Evolutionary conservation across 2,888 invertebrate genomes (phyloP).

Genomic region (Bombyx huttoni): DNA sequence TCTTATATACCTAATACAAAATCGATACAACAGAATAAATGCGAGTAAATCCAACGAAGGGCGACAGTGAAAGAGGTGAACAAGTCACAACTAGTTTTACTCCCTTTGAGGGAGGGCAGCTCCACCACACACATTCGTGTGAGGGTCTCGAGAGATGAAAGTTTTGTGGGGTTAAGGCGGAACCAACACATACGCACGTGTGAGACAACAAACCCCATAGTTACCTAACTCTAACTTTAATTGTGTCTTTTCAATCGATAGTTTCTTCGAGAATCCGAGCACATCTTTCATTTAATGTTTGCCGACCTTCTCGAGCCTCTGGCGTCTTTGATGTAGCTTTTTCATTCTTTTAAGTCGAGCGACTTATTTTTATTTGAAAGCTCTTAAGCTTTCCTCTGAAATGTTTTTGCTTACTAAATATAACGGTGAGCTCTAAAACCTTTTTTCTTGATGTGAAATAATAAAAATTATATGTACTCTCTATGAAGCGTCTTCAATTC

Average conservation of each 20-base stretch:
- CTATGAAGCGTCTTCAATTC: background rate
- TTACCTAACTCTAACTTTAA: constrained; percentile 71
- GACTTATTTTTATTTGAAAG: constrained; percentile 4
- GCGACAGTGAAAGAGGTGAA: constrained; percentile 72
- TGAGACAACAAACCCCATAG: constrained; percentile 63
- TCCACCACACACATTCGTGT: constrained; percentile 31
- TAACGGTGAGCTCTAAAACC: background rate
- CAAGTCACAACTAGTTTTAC: constrained; percentile 70
- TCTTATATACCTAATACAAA: background rate
- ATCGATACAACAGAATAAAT: constrained; percentile 19
- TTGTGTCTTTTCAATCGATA: constrained; percentile 73
- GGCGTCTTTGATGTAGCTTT: constrained; percentile 24
- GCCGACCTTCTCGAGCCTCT: constrained; percentile 17
- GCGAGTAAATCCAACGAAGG: constrained; percentile 45
- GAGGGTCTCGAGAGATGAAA: constrained; percentile 65
- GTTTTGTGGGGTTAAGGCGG: constrained; percentile 63
- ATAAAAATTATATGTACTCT: background rate
- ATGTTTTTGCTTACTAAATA: background rate
- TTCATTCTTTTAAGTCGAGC: constrained; percentile 17
- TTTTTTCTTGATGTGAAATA: background rate
- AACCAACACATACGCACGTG: constrained; percentile 53
- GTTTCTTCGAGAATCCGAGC: constrained; percentile 30
- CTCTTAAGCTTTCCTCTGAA: background rate
- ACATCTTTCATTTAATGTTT: constrained; percentile 34
- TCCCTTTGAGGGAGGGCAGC: constrained; percentile 58